Evolutionary conservation across 92 coral and sea anemone genomes (phyloP).

Genomic region (Chrysogorgia sp.): DNA sequence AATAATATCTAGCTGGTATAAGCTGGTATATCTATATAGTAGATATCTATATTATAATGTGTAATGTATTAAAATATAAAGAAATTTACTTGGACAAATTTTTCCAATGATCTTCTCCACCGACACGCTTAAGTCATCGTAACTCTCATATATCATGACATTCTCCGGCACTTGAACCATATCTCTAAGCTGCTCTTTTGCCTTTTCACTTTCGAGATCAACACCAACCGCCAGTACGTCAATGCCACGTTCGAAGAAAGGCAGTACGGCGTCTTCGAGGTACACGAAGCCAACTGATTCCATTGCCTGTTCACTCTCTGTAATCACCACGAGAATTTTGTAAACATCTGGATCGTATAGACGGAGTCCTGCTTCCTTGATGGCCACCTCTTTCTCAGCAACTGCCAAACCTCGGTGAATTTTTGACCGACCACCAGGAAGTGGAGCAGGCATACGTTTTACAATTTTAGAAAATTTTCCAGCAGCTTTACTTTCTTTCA

Average conservation of each 20-base stretch:
- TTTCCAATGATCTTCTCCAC: constrained; percentile 47
- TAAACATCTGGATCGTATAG: background rate
- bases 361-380: background rate
- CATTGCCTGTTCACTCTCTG: constrained; percentile 12
- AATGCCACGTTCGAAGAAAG: constrained; percentile 3
- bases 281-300: constrained; percentile 4
- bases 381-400: constrained; percentile 10
- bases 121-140: constrained; percentile 53
- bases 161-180: constrained; percentile 72
- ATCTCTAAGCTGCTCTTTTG: constrained; percentile 20
- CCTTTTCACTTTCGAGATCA: background rate
- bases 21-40: background rate
- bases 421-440: background rate
- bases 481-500: background rate
- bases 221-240: constrained; percentile 12
- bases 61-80: too few species aligned
- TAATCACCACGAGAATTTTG: constrained; percentile 15
- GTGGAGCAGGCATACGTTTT: constrained; percentile 3
- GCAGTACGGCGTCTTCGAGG: constrained; percentile 1
- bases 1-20: too few species aligned
- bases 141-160: constrained; percentile 62
- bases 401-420: constrained; percentile 11
- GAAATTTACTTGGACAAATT: constrained; percentile 30
- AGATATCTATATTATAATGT: background rate
- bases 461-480: background rate